These are phyloP conservation scores for Ptychoptera contaminata DNA, from an alignment of 2,888 invertebrate genomes.

Conservation along the genomic window DNA sequence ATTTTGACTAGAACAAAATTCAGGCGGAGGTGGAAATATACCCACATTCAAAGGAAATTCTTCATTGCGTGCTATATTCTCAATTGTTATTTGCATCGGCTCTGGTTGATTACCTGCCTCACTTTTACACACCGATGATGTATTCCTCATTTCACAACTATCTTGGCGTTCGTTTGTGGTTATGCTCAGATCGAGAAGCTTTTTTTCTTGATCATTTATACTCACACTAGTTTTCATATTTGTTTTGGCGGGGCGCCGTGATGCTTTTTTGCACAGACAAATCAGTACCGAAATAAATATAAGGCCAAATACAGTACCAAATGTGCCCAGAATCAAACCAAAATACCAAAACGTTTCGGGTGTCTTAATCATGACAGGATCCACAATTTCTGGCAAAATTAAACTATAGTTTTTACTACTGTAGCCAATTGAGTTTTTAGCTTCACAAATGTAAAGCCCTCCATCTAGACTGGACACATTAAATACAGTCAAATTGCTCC, in stretches of 20 bases:
- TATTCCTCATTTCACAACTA: constrained; percentile 36
- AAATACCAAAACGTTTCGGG: constrained; percentile 67
- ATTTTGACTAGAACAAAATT: constrained; percentile 35
- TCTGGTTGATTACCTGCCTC: constrained; percentile 38
- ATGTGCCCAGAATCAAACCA: constrained; percentile 53
- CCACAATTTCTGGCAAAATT: constrained; percentile 48
- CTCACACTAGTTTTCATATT: constrained; percentile 64
- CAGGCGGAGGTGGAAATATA: constrained; percentile 39
- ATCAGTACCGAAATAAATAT: constrained; percentile 44
- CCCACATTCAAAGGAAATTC: constrained; percentile 33
- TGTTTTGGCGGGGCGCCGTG: constrained; percentile 36
- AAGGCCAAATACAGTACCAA: constrained; percentile 45
- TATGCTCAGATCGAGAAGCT: constrained; percentile 64
- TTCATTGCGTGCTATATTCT: constrained; percentile 30
- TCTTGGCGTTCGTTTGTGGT: constrained; percentile 46
- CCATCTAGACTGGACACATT: constrained; percentile 70
- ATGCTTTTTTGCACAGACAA: constrained; percentile 34
- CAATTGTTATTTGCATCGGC: constrained; percentile 44
- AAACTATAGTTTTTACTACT: constrained; percentile 39
- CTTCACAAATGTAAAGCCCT: constrained; percentile 64
- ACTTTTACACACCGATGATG: constrained; percentile 34
- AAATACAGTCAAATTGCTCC: constrained; percentile 69
- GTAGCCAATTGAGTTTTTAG: constrained; percentile 29
- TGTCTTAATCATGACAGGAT: constrained; percentile 34
- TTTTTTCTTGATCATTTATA: constrained; percentile 79